Evolutionary conservation across 1,140 invertebrate genomes (phyloP).

Genomic region (Penaeus vannamei): DNA sequence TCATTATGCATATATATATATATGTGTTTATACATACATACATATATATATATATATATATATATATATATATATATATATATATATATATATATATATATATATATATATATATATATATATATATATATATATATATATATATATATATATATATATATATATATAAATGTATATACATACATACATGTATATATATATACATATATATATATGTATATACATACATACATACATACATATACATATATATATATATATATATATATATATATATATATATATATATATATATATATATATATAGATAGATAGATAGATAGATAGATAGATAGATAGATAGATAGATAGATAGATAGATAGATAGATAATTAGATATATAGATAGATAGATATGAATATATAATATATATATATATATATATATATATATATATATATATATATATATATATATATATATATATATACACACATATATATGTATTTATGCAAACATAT

Average conservation of each 20-base stretch:
- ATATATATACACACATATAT: constrained; percentile 5
- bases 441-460: constrained; percentile 28
- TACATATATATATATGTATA: background rate
- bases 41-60: constrained; percentile 7
- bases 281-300: constrained; percentile 26
- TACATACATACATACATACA: background rate
- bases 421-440: constrained; percentile 27
- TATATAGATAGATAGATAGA: too few relatives aligned
- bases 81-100: constrained; percentile 27
- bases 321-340: background rate
- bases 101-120: constrained; percentile 33
- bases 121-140: constrained; percentile 13
- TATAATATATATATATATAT: background rate
- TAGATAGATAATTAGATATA: background rate
- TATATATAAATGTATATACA: background rate
- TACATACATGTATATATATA: constrained; percentile 1
- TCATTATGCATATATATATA: background rate
- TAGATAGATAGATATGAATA: background rate
- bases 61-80: constrained; percentile 33
- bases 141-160: background rate
- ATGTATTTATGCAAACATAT: background rate
- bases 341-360: background rate
- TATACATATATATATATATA: background rate
- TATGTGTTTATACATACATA: constrained; percentile 1
- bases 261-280: constrained; percentile 22